A percentile compares a stretch with the other conserved stretches of the same genome.
Evolutionary conservation across 1,140 invertebrate species (phyloP).

Genomic region (Paraescarpia echinospica): DNA sequence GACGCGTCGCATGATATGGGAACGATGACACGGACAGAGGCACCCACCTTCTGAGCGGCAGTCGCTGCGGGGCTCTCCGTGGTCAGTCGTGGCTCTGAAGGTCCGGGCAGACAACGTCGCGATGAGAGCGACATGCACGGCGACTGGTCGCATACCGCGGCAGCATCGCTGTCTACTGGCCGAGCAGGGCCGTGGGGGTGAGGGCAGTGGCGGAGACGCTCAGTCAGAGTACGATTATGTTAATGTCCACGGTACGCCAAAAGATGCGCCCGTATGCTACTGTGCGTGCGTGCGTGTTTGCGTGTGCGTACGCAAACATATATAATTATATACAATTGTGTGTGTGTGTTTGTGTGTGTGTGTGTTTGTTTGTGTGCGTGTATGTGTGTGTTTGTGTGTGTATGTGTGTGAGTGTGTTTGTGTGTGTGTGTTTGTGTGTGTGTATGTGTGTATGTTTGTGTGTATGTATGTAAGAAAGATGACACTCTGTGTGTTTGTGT

Average conservation of each 20-base stretch:
- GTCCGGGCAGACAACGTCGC: background rate
- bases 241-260: background rate
- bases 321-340: too few species aligned
- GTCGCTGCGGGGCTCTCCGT: background rate
- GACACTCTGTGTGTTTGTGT: too few species aligned
- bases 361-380: too few species aligned
- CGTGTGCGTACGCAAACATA: too few species aligned
- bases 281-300: background rate
- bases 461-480: too few species aligned
- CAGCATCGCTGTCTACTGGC: background rate
- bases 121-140: background rate
- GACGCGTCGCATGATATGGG: background rate
- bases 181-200: too few species aligned
- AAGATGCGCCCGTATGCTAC: background rate
- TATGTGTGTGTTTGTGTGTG: too few species aligned
- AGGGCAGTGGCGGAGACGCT: background rate
- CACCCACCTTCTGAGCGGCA: background rate
- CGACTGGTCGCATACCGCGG: background rate
- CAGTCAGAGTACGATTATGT: background rate
- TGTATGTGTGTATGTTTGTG: too few species aligned
- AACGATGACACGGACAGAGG: background rate
- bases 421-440: too few species aligned
- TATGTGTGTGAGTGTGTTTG: too few species aligned
- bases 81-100: background rate
- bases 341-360: too few species aligned